phyloP scores from a whole-genome alignment of 2,113 vertebrate genomes.

The Corynorhinus townsendii region DNA sequence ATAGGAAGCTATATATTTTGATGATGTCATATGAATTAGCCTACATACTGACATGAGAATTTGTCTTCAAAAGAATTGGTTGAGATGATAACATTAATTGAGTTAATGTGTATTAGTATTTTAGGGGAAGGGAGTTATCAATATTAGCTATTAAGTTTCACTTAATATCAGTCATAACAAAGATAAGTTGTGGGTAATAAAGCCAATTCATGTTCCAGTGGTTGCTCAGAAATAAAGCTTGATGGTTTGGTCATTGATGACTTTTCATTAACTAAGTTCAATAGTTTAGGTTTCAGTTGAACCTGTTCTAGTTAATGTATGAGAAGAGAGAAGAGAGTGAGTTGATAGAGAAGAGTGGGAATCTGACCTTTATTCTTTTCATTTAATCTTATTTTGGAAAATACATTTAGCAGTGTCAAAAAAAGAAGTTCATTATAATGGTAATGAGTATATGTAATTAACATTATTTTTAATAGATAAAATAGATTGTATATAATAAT shows the following conservation, averaged over 20 bases:
- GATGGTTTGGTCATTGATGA: background rate
- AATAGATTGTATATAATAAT: background rate
- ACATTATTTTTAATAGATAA: background rate
- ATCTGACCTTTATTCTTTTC: background rate
- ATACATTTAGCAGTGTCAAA: background rate
- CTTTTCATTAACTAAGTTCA: background rate
- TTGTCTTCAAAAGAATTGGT: background rate
- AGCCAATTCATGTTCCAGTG: background rate
- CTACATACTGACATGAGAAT: background rate
- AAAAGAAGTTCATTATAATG: background rate
- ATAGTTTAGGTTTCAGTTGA: background rate
- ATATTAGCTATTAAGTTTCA: background rate
- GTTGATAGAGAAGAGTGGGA: background rate
- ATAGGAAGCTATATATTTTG: background rate
- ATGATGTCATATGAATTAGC: background rate
- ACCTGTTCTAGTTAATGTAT: background rate
- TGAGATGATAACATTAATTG: background rate
- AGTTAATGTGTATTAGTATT: background rate
- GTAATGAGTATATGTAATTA: background rate
- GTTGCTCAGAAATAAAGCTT: background rate
- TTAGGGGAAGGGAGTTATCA: background rate
- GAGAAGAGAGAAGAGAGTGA: background rate
- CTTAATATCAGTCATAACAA: background rate
- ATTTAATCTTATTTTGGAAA: background rate
- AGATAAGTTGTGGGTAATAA: background rate